These are phyloP conservation scores for Indicator indicator DNA, from an alignment of 2,113 vertebrate genomes.

Conservation along the genomic window DNA sequence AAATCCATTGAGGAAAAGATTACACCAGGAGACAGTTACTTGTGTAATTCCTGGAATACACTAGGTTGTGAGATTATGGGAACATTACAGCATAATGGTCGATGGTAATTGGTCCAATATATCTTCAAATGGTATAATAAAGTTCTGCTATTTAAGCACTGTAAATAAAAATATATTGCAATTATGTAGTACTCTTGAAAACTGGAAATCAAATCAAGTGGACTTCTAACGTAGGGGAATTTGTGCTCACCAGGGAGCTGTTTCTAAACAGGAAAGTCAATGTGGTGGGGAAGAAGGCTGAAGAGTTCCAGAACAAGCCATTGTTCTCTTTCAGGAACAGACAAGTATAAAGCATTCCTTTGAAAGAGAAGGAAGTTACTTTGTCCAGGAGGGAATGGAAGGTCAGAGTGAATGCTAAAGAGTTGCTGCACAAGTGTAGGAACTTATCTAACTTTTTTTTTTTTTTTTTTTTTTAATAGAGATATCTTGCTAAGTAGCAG, in stretches of 20 bases:
- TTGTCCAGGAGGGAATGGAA: neutral
- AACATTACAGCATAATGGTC: neutral
- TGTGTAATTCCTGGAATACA: neutral
- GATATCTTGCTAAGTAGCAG: neutral
- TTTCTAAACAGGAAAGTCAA: constrained; percentile 56
- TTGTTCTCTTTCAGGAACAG: constrained; percentile 56
- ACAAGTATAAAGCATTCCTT: constrained; percentile 27
- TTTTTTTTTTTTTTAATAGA: neutral
- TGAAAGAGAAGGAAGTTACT: constrained; percentile 46
- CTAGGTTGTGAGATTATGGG: neutral
- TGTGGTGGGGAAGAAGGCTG: neutral
- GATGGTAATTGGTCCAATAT: neutral
- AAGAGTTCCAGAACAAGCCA: constrained; percentile 44
- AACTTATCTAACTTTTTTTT: neutral
- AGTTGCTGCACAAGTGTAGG: neutral
- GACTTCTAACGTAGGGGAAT: neutral
- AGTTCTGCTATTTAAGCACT: neutral
- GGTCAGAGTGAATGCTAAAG: constrained; percentile 1
- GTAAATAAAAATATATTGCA: neutral
- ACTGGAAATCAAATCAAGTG: constrained; percentile 14
- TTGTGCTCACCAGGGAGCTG: neutral
- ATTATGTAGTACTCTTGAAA: constrained; percentile 21
- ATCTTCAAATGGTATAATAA: neutral
- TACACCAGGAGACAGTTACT: neutral
- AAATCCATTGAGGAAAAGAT: neutral